These are phyloP conservation scores for Tupaia tana DNA, from an alignment of 2,113 vertebrate species.

Conservation along the genomic window DNA sequence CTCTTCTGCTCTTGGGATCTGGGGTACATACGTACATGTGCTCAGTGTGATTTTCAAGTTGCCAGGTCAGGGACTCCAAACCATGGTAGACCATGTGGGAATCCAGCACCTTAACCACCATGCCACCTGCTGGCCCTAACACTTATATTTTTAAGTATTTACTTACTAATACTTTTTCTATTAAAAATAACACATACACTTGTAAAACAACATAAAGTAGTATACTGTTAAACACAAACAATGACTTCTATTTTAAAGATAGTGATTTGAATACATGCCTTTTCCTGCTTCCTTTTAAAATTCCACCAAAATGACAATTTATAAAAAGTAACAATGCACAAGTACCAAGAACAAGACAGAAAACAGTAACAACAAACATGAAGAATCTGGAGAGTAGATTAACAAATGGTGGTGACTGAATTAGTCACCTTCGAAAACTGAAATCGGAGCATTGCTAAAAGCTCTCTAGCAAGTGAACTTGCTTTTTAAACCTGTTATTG, in stretches of 20 bases:
- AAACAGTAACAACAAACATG: not conserved
- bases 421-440: not conserved
- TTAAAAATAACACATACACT: not conserved
- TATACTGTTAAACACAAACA: not conserved
- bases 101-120: too few relatives aligned
- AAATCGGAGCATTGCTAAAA: not conserved
- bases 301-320: not conserved
- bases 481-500: not conserved
- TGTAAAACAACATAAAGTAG: not conserved
- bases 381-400: not conserved
- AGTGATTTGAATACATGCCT: not conserved
- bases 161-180: not conserved
- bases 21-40: too few relatives aligned
- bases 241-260: not conserved
- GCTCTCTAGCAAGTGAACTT: constrained; percentile 6
- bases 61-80: too few relatives aligned
- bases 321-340: not conserved
- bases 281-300: constrained; percentile 19
- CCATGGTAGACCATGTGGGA: too few relatives aligned
- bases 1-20: too few relatives aligned
- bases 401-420: not conserved
- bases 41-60: too few relatives aligned
- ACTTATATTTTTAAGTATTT: constrained; percentile 26
- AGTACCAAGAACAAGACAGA: not conserved
- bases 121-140: not conserved